Evolutionary conservation across 1,140 invertebrate species (phyloP).

Genomic region (Ostrea denselamellosa): DNA sequence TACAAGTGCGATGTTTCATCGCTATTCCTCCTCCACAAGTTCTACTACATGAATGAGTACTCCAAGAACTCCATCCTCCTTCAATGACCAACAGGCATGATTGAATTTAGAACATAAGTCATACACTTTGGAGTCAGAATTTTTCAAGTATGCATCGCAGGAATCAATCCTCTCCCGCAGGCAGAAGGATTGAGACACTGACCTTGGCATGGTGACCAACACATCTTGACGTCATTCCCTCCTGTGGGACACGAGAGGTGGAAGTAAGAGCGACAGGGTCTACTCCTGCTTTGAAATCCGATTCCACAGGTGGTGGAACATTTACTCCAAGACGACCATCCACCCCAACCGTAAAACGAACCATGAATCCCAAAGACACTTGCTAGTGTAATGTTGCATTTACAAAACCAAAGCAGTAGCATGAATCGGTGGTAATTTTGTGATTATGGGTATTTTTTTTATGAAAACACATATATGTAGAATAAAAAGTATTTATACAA

Average conservation of each 20-base stretch:
- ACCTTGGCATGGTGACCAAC: background rate
- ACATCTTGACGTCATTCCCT: background rate
- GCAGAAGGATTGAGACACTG: background rate
- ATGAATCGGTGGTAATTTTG: too few species aligned
- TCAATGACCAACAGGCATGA: background rate
- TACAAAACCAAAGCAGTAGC: too few species aligned
- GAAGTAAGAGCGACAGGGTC: background rate
- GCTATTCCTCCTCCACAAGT: background rate
- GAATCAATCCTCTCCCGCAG: background rate
- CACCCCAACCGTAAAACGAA: background rate
- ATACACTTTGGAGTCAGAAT: too few species aligned
- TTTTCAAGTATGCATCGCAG: too few species aligned
- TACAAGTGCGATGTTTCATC: background rate
- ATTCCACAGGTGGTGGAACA: background rate
- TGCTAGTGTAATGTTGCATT: background rate
- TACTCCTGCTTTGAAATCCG: background rate
- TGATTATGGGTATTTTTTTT: too few species aligned
- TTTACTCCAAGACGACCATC: slow-evolving; percentile 3
- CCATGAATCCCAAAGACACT: background rate
- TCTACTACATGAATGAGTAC: background rate
- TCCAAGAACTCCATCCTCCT: background rate
- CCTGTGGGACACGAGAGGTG: background rate
- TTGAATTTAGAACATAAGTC: too few species aligned
- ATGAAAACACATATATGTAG: too few species aligned
- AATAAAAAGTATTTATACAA: too few species aligned